Evolutionary conservation across 2,888 invertebrate species (phyloP), one percentile per base, ranked within the genome.

Genomic region (Meliscaeva auricollis): DNA sequence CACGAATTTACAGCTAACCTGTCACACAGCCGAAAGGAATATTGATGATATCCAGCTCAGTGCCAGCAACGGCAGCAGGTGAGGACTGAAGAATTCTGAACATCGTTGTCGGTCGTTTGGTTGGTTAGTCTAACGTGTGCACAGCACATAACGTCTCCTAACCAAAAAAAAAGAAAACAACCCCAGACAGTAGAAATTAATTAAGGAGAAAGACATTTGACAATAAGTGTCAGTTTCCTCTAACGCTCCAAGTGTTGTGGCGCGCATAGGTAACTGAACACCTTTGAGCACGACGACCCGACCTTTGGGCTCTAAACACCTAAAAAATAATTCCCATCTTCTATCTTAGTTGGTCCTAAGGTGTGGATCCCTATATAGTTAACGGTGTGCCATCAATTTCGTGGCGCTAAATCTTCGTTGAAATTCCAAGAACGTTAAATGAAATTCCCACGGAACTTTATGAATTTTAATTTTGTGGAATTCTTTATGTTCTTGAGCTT

Each of bases 401-500:
- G 64, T 75, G 64, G 11, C n/a, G 26, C 48, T 46, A 75, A 79
- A 70, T 75, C 70, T 70, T 70, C 66, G 38, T 64, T 66, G 70
- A 26, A 66, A 72, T 80, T 84, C 80, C 44, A 35, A 35, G 20
- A 66, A 38, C 70, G 75, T 72, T 48, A 66, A 64, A 69, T 62
- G 56, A 48, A 50, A 79, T 74, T 74, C 69, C 32, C 17, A 41
- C 9, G 70, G 46, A 72, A 66, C 66, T 80, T 79, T 84, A 84
- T 84, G 84, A 84, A 79, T 84, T 79, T 80, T 79, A 79, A 84
- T 84, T 79, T 79, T 26, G 52, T 30, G 11, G 32, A 56, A 56
- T 56, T 74, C 11, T 64, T 56, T 38, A 20, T 50, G 30, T 30
- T 8, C 8, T n/a, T 9, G 8, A 62, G 6, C 13, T 13, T 38